phyloP scores from a whole-genome alignment of 30 jellyfish, hydroid and myxozoan genomes.

The Rhopilema esculentum region DNA sequence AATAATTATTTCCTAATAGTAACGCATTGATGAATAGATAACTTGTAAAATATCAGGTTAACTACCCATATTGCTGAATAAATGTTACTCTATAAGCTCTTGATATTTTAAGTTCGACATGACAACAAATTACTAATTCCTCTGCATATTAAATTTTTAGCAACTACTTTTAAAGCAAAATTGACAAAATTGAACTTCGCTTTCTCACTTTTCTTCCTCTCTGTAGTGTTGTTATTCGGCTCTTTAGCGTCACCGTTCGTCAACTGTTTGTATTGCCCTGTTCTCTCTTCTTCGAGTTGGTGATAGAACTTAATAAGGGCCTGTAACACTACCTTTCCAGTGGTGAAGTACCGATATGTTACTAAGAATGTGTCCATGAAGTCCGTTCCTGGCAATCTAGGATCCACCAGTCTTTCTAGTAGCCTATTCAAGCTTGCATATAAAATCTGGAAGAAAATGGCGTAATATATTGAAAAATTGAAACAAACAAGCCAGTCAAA shows the following conservation, averaged over 20 bases:
- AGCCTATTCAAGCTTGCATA: constrained; percentile 92
- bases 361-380: constrained; percentile 91
- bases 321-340: constrained; percentile 73
- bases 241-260: neutral
- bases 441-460: constrained; percentile 74
- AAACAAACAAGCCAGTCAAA: neutral
- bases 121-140: too few species aligned
- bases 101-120: too few species aligned
- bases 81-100: too few species aligned
- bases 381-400: constrained; percentile 96
- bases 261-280: constrained; percentile 2
- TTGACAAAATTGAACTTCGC: too few species aligned
- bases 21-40: too few species aligned
- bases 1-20: too few species aligned
- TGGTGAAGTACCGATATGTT: constrained; percentile 88
- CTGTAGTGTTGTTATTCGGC: constrained; percentile 7
- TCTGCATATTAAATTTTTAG: too few species aligned
- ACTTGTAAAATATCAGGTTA: too few species aligned
- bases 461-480: neutral
- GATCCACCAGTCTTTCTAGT: constrained; percentile 93
- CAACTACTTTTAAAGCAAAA: too few species aligned
- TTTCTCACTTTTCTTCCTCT: constrained; percentile 23
- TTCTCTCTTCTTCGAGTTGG: constrained; percentile 67
- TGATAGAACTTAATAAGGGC: constrained; percentile 75
- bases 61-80: too few species aligned